phyloP scores from a whole-genome alignment of 2,888 invertebrate species.

The Tenodera sinensis region DNA sequence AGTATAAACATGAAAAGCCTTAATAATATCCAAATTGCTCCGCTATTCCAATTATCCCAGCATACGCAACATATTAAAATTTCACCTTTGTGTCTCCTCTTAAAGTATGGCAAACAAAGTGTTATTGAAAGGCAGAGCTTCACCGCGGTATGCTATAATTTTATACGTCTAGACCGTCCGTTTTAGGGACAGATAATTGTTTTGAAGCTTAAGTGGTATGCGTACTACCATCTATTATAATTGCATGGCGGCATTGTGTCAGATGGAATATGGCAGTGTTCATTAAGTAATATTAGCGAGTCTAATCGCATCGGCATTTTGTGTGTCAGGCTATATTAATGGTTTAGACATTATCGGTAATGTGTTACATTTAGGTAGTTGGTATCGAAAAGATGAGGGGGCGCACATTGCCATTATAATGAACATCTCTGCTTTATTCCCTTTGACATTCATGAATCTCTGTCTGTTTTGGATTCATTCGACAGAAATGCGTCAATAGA shows the following conservation, averaged over 20 bases:
- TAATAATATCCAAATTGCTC: too few species aligned
- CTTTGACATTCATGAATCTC: background rate
- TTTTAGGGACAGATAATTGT: background rate
- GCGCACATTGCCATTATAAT: background rate
- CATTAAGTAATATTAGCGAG: background rate
- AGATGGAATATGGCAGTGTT: background rate
- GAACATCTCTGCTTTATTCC: background rate
- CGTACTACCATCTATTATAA: background rate
- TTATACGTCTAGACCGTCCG: background rate
- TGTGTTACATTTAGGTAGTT: background rate
- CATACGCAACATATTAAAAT: too few species aligned
- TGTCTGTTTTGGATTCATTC: too few species aligned
- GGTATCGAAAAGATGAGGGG: background rate
- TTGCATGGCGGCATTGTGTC: background rate
- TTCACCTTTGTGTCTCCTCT: too few species aligned
- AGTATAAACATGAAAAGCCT: too few species aligned
- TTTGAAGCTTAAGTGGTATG: background rate
- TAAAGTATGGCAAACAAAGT: background rate
- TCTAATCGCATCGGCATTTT: background rate
- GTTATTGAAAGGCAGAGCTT: background rate
- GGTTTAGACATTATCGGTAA: background rate
- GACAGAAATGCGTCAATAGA: too few species aligned
- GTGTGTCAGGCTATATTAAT: background rate
- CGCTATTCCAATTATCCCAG: too few species aligned
- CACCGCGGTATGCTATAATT: background rate